These are phyloP conservation scores for Chroicocephalus ridibundus DNA, from an alignment of 2,113 vertebrate genomes.

Conservation along the genomic window DNA sequence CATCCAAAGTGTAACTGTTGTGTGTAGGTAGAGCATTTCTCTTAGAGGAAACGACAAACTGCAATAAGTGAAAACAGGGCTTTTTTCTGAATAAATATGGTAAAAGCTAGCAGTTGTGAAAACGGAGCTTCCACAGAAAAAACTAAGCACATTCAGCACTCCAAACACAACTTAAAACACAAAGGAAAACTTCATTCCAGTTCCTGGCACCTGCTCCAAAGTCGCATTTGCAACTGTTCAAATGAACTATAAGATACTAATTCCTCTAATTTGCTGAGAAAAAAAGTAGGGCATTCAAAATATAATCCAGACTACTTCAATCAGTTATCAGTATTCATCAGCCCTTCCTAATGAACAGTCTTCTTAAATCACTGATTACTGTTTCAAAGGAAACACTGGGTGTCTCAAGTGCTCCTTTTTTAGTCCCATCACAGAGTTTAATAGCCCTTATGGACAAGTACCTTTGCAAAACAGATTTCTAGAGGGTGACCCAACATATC, in stretches of 20 bases:
- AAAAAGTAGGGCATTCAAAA: neutral
- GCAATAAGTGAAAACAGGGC: neutral
- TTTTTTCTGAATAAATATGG: neutral
- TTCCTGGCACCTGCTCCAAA: neutral
- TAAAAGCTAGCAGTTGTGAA: neutral
- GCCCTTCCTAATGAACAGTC: neutral
- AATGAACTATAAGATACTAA: neutral
- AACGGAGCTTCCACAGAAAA: neutral
- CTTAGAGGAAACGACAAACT: neutral
- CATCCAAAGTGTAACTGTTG: neutral
- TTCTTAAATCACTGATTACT: constrained; percentile 26
- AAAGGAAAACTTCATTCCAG: neutral
- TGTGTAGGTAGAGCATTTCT: neutral
- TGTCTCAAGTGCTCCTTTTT: constrained; percentile 16
- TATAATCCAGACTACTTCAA: constrained; percentile 36
- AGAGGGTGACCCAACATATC: constrained; percentile 11
- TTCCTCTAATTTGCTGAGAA: neutral
- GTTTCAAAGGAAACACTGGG: constrained; percentile 47
- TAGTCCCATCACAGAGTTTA: neutral
- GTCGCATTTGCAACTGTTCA: neutral
- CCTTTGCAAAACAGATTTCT: constrained; percentile 22
- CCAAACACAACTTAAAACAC: neutral
- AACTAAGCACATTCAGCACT: neutral
- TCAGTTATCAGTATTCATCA: neutral
- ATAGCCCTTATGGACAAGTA: neutral